Evolutionary conservation across 1,140 invertebrate genomes (phyloP), one percentile per base, ranked within the genome.

Genomic region (Lutraria rhynchaena): DNA sequence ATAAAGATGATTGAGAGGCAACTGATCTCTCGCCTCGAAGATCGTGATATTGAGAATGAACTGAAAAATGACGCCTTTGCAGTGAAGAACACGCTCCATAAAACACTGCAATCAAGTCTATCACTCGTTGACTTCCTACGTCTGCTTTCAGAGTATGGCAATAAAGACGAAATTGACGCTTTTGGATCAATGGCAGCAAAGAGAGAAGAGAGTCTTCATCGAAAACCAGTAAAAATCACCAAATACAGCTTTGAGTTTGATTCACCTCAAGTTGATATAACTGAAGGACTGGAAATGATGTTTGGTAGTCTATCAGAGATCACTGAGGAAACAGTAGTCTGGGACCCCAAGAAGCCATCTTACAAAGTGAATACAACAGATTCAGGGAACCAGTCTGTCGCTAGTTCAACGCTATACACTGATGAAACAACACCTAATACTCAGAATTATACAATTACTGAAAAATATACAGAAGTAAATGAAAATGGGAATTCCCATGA

Each of bases 141-240:
- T 44, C 78, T 81, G 44, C 46, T 81, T 51, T 13, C 67, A 9
- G 78, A 81, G 27, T 81, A 35, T 81, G 78, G 78, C n/a, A 22
- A 63, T n/a, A 37, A 24, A 44, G 46, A 61, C 4, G 78, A 81
- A 37, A 29, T 81, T 11, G 27, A 63, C 15, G 49, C 24, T 7
- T 74, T 61, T 29, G 31, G 22, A n/a, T 29, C 17, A 5, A 57
- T 73, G 17, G 60, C 69, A 41, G 37, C 57, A 35, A 33, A 41
- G 31, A 46, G 58, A 31, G 78, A 73, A 41, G 41, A 57, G 4
- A 61, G 41, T 27, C 22, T 81, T 5, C 51, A 27, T 15, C 53
- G n/a, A n/a, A 17, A 33, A 13, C 17, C 5, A 15, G n/a, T 81
- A 17, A 44, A 13, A 7, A 24, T 65, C 0, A 74, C 19, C 49